Evolutionary conservation across 2,113 vertebrate genomes (phyloP), one percentile per base, ranked within the genome.

Genomic region (Phaethornis superciliosus): DNA sequence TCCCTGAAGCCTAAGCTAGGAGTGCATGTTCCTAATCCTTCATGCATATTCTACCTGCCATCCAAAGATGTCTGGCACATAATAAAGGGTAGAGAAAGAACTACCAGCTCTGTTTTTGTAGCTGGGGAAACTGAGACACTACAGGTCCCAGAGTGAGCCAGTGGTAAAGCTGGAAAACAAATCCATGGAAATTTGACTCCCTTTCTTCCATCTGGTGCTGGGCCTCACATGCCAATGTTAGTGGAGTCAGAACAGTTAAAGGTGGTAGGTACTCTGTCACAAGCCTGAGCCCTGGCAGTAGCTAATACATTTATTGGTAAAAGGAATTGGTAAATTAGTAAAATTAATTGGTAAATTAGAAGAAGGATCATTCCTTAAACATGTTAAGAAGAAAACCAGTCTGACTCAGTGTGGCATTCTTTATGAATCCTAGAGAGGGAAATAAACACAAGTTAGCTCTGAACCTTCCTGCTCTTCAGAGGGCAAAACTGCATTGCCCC

Each of bases 31-130:
- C 51, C 55, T 19, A 32, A 7, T 56, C 59, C 30, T 51, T 71
- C 1, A 2, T 0, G 1, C 12, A 2, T 44, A 20, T 15, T 0
- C 0, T 47, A 58, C 46, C 56, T 89, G 59, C 64, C 33, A n/a
- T 19, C 46, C 37, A 42, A 76, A 89, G 46, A 49, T 32, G 28
- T 49, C 56, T 54, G 54, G 33, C n/a, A 8, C 33, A 3, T 64
- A 52, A 47, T 21, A 47, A 65, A 79, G 42, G 37, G 16, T 46
- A 49, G 55, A 22, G 6, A 17, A 79, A 75, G 49, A 58, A 49
- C 20, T 68, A 64, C 7, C 26, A 32, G 42, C 42, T 56, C 42
- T 7, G 8, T 26, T 58, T 75, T n/a, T 69, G 52, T 51, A 69
- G 44, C 7, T 54, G n/a, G 26, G 28, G 24, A 87, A 87, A 58